Base-by-base conservation (phyloP, 2,113 vertebrate species). In the Butastur rufipennis region DNA sequence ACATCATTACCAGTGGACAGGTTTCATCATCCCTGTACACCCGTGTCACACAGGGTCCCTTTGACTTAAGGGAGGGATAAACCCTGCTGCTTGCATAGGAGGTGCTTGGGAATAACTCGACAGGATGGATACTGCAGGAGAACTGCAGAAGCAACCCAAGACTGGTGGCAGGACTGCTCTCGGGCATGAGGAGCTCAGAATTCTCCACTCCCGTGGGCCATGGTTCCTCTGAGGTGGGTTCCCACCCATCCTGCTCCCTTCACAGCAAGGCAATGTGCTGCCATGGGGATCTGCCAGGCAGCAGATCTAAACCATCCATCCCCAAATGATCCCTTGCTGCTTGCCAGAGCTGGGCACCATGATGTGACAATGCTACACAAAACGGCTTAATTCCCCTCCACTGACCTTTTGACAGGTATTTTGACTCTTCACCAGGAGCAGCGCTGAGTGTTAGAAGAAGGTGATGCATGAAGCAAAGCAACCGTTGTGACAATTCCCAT, bases 201-300 rank as follows among this genome's bases (percentile, higher is more conserved):
- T 16, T 55, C 55, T 68, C 34, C 36, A 22, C 32, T 70, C 23
- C 36, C 2, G 0, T 34, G 17, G 45, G 48, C 56, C 13, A 13
- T 0, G 1, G 70, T 5, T 81, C 62, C 42, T 82, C 70, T 3
- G 3, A 34, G 55, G 47, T 23, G 47, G 27, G 47, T 27, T 84
- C n/a, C n/a, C 31, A 67, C 53, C 22, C 5, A 0, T 26, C 16
- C 38, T 1, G 2, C 25, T 48, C 40, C 47, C 36, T 58, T 66
- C 36, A 27, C 52, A 26, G 59, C 62, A 38, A 15, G 18, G 55
- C 1, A 3, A 59, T 12, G 34, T 14, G 52, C 48, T 62, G 48
- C n/a, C 0, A 2, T 34, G 12, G 36, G 14, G 21, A 81, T n/a
- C 4, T 7, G 5, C 17, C 34, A 32, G 47, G 32, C 2, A 5